Conservation (phyloP, 2,797 vertebrate genomes). For the Botia kubotai region DNA sequence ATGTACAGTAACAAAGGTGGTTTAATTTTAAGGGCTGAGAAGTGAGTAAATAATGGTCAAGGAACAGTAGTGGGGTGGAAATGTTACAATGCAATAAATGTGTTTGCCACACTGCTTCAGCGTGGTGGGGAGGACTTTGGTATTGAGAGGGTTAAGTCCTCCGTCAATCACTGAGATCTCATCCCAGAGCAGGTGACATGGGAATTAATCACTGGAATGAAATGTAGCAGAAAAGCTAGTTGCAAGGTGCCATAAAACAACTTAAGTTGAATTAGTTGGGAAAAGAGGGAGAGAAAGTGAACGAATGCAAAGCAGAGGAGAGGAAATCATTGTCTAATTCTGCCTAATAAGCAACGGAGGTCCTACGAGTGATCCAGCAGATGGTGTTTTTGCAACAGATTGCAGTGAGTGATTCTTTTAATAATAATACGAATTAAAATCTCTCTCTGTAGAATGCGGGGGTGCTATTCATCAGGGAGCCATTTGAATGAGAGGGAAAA, state of each 20-base stretch:
- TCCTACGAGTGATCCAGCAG: conserved; percentile 69
- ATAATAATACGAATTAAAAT: conserved; percentile 75
- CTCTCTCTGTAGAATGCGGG: conserved; percentile 65
- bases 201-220: conserved; percentile 61
- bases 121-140: too few species aligned
- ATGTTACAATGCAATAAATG: not conserved
- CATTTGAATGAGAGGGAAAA: conserved; percentile 65
- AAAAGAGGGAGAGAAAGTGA: conserved; percentile 35
- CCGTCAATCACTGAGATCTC: conserved; percentile 41
- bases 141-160: conserved; percentile 41
- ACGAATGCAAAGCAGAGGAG: conserved; percentile 53
- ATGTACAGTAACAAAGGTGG: not conserved
- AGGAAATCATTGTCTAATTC: conserved; percentile 72
- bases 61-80: not conserved
- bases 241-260: conserved; percentile 55
- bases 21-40: not conserved
- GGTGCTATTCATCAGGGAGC: conserved; percentile 64
- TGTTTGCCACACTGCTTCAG: too few species aligned
- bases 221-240: conserved; percentile 54
- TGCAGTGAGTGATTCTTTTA: conserved; percentile 73
- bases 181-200: conserved; percentile 53
- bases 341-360: conserved; percentile 71
- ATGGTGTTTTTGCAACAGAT: conserved; percentile 74
- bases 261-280: conserved; percentile 57
- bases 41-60: not conserved